Conservation (phyloP, 2,113 vertebrate species). For the Sphyrna mokarran region DNA sequence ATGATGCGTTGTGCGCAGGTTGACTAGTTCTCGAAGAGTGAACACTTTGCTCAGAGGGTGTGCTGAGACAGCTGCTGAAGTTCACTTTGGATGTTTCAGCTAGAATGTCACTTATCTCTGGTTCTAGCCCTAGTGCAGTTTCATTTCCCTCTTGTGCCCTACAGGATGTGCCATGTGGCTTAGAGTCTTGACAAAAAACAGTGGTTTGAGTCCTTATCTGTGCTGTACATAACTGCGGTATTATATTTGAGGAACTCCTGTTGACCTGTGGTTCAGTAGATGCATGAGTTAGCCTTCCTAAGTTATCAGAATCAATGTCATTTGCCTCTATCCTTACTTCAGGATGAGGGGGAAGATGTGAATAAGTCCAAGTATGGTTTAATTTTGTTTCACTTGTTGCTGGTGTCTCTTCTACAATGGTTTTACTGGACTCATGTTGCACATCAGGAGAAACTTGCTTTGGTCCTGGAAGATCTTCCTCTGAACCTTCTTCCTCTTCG, state of each 20-base stretch:
- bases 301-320: background rate
- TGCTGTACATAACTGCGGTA: background rate
- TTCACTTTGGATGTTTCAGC: background rate
- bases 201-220: slow-evolving; percentile 12
- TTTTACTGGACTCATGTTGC: background rate
- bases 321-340: background rate
- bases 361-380: background rate
- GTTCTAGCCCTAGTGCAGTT: background rate
- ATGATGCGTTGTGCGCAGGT: background rate
- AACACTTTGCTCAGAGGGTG: background rate
- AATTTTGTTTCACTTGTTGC: slow-evolving; percentile 6
- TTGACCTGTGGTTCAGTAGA: background rate
- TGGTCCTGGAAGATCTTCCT: background rate
- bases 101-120: background rate
- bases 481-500: background rate
- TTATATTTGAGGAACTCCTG: background rate
- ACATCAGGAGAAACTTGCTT: background rate
- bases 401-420: background rate
- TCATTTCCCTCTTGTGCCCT: background rate
- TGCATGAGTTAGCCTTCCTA: background rate
- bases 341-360: background rate
- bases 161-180: background rate
- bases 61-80: background rate
- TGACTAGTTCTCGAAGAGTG: no score
- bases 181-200: background rate